Evolutionary conservation across 30 jellyfish, hydroid and myxozoan genomes (phyloP).

Genomic region (Cassiopea xamachana): DNA sequence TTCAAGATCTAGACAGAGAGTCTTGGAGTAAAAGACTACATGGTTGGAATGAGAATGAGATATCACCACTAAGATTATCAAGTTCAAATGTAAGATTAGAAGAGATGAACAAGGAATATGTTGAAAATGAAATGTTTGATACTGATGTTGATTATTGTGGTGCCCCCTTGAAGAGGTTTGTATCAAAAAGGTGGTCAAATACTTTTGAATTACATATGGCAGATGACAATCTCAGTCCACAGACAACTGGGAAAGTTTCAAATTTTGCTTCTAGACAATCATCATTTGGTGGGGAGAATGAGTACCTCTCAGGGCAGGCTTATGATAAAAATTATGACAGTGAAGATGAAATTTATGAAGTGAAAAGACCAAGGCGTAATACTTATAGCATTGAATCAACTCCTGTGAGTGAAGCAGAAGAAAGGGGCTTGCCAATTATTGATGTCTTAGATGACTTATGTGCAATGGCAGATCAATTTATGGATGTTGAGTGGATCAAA

Average conservation of each 20-base stretch:
- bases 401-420: slow-evolving; percentile 76
- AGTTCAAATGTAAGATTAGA: slow-evolving; percentile 4
- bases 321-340: background rate
- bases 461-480: slow-evolving; percentile 83
- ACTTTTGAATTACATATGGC: slow-evolving; percentile 46
- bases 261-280: slow-evolving; percentile 26
- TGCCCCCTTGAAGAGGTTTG: slow-evolving; percentile 27
- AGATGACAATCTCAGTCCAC: slow-evolving; percentile 40
- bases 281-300: slow-evolving; percentile 14
- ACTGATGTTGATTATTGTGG: slow-evolving; percentile 41
- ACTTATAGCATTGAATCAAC: slow-evolving; percentile 78
- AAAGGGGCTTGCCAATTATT: slow-evolving; percentile 89
- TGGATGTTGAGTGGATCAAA: slow-evolving; percentile 39
- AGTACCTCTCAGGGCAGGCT: slow-evolving; percentile 16
- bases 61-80: slow-evolving; percentile 42
- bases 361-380: slow-evolving; percentile 66
- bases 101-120: background rate
- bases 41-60: background rate
- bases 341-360: slow-evolving; percentile 5
- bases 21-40: background rate
- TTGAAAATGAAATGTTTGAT: background rate
- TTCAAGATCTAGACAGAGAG: background rate
- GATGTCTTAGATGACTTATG: slow-evolving; percentile 93
- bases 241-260: background rate
- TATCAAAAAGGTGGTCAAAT: slow-evolving; percentile 67